Evolutionary conservation across 2,888 invertebrate genomes (phyloP), one percentile per base, ranked within the genome.

Genomic region (Lasius platythorax): DNA sequence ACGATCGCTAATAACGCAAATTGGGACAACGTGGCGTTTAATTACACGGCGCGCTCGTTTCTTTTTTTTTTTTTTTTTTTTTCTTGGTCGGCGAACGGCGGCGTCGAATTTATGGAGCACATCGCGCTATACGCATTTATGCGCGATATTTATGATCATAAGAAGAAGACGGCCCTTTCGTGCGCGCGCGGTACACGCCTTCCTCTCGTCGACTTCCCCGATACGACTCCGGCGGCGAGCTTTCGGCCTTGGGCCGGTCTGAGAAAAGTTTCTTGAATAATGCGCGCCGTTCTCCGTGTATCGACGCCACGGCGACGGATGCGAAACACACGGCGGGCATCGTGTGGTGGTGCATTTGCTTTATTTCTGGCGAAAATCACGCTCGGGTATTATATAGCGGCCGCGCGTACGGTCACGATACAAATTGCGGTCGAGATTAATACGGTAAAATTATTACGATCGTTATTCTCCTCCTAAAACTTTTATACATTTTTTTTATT

Each of bases 201-300:
- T 66, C 78, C 70, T 83, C 78, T 83, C 83, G 53, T 68, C 83
- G 85, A 46, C 76, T 83, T 87, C 87, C 84, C 75, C 63, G 85
- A 85, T 85, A 85, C 67, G 67, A 56, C 89, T 88, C 74, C 82
- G 53, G 87, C 85, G 84, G 75, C 66, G 86, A 89, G 87, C 86
- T 89, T 90, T 90, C 85, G 90, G 83, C 89, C 90, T 90, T 90
- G 89, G 89, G 85, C 53, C 78, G 58, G 73, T 53, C 82, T 84
- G 87, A 89, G 87, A 90, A 90, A 90, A 89, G 79, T 84, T 85
- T 75, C 83, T 84, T 82, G 85, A 87, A 86, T 85, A 86, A 87
- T 81, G 74, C 84, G 43, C 76, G 72, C 74, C 33, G 43, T 68
- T 50, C 64, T 43, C 23, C 58, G 46, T 33, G 70, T 68, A 46